Conservation (phyloP, 2,888 invertebrate genomes). For the Diaprepes abbreviatus region DNA sequence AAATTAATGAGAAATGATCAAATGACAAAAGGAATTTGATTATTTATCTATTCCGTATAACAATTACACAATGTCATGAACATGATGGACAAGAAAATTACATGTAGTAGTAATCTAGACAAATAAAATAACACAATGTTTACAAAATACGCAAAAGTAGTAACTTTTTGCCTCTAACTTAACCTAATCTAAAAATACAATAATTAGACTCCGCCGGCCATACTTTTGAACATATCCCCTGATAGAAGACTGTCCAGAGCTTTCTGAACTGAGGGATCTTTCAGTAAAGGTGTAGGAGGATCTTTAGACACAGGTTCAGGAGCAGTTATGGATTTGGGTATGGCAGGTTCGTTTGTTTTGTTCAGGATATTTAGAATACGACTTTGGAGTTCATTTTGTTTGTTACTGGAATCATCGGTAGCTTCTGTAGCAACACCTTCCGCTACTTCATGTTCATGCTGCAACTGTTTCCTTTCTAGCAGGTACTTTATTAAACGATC, state of each 20-base stretch:
- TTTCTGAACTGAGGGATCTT: constrained; percentile 84
- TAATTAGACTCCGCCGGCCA: constrained; percentile 56
- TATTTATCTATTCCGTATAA: no score
- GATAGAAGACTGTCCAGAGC: constrained; percentile 80
- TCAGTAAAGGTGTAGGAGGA: constrained; percentile 71
- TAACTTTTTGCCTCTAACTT: no score
- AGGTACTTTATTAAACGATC: constrained; percentile 82
- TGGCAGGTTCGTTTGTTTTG: constrained; percentile 65
- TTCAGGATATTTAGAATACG: constrained; percentile 85
- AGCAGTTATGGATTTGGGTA: constrained; percentile 61
- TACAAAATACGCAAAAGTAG: no score
- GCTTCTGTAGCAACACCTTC: constrained; percentile 72
- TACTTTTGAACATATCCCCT: constrained; percentile 72
- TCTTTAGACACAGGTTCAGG: constrained; percentile 58
- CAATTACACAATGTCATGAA: no score
- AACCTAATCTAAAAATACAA: not conserved
- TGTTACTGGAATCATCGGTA: constrained; percentile 67
- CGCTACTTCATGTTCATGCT: constrained; percentile 81
- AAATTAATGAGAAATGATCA: no score
- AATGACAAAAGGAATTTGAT: no score
- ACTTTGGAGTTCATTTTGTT: constrained; percentile 81
- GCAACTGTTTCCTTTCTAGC: constrained; percentile 80
- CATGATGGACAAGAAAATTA: no score
- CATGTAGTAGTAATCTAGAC: no score
- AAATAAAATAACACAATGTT: no score